Percentiles rank a stretch among this genome's conserved stretches.
These are phyloP conservation scores for Yponomeuta sedellus DNA, from an alignment of 2,888 invertebrate species.

Conservation along the genomic window DNA sequence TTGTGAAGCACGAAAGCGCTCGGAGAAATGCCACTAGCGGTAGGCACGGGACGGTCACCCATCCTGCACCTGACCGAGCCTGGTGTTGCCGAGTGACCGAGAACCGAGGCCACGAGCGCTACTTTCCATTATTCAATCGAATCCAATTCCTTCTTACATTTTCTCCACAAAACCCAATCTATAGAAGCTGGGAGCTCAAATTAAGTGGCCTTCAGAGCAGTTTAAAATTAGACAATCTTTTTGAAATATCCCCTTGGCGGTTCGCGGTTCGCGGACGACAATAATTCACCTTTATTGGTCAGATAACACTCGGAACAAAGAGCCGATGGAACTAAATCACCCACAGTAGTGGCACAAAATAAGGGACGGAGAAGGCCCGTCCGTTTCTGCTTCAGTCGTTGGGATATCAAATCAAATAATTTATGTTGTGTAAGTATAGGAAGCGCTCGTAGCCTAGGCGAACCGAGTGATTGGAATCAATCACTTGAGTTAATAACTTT, in stretches of 20 bases:
- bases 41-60: too few relatives aligned
- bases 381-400: background rate
- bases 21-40: too few relatives aligned
- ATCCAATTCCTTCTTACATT: background rate
- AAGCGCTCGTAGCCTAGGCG: too few relatives aligned
- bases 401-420: too few relatives aligned
- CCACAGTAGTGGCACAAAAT: background rate
- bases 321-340: slow-evolving; percentile 10
- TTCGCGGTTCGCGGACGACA: slow-evolving; percentile 52
- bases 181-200: slow-evolving; percentile 24
- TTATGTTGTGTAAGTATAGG: too few relatives aligned
- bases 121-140: background rate
- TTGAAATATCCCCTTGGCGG: slow-evolving; percentile 58
- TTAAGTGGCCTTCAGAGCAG: slow-evolving; percentile 42
- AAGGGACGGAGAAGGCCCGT: background rate
- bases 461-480: too few relatives aligned
- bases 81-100: too few relatives aligned
- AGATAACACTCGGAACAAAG: slow-evolving; percentile 41
- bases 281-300: slow-evolving; percentile 70
- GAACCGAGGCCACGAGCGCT: too few relatives aligned
- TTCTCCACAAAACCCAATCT: background rate
- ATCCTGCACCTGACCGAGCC: too few relatives aligned
- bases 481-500: too few relatives aligned
- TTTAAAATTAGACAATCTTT: slow-evolving; percentile 70
- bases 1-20: too few relatives aligned